Conservation (phyloP, 2,888 invertebrate species). For the Rutpela maculata region DNA sequence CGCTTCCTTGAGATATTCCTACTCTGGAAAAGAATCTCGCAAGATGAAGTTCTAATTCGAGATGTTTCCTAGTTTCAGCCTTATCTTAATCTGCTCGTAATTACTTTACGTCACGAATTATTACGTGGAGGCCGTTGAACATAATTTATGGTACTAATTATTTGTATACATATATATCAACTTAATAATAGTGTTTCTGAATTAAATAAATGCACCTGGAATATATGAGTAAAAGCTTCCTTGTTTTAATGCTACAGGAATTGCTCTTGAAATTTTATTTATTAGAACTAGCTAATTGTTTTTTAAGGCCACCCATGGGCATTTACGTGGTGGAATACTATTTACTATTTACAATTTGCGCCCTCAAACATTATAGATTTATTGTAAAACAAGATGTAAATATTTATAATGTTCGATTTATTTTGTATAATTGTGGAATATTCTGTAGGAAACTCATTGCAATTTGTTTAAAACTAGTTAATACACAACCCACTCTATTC, state of each 20-base stretch:
- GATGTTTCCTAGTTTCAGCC: conserved; percentile 26
- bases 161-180: conserved; percentile 7
- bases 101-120: conserved; percentile 34
- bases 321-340: too few species aligned
- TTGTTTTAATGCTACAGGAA: conserved; percentile 14
- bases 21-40: conserved; percentile 17
- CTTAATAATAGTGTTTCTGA: neutral
- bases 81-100: conserved; percentile 29
- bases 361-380: too few species aligned
- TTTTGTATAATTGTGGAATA: too few species aligned
- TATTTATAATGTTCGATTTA: too few species aligned
- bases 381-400: too few species aligned
- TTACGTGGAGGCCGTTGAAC: conserved; percentile 15
- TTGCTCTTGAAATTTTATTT: conserved; percentile 20
- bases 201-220: neutral
- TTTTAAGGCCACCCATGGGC: neutral
- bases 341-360: too few species aligned
- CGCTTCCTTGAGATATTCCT: conserved; percentile 35
- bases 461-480: too few species aligned
- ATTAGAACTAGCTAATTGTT: neutral
- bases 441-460: too few species aligned
- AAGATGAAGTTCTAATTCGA: conserved; percentile 27
- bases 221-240: neutral
- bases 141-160: conserved; percentile 24
- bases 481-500: too few species aligned